A percentile compares a stretch with the other conserved stretches of the same genome.
Conservation (phyloP, 2,113 vertebrate genomes). For the Petaurus breviceps region DNA sequence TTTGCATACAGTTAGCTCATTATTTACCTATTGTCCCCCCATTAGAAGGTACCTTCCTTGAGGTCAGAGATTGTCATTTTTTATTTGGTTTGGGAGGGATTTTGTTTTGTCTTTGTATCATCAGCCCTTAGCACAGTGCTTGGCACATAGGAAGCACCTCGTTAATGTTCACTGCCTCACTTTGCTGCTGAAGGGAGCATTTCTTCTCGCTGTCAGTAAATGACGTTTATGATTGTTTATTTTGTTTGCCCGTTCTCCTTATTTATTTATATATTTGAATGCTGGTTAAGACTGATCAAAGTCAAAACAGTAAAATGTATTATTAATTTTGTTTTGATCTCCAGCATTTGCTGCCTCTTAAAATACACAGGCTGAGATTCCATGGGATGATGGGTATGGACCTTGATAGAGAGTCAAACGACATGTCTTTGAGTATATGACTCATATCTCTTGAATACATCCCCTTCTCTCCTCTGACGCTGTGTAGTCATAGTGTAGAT, state of each 20-base stretch:
- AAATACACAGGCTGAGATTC: not conserved
- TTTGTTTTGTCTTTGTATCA: not conserved
- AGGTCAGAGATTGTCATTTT: not conserved
- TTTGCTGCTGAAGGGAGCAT: not conserved
- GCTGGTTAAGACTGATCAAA: not conserved
- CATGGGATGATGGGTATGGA: not conserved
- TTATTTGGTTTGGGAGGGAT: not conserved
- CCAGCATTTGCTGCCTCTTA: not conserved
- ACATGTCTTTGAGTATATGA: no score
- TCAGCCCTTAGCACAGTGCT: not conserved
- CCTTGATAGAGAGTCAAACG: not conserved
- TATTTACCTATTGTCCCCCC: not conserved
- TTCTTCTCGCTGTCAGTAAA: not conserved
- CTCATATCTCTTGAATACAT: not conserved
- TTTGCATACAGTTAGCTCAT: fast-evolving
- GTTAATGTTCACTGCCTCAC: not conserved
- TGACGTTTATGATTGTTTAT: not conserved
- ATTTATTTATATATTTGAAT: not conserved
- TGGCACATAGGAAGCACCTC: not conserved
- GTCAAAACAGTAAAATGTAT: not conserved
- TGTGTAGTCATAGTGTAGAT: no score
- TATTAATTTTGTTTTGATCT: not conserved
- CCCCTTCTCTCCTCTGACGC: not conserved
- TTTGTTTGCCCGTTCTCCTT: not conserved
- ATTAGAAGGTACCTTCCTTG: not conserved